Evolutionary conservation across 1,140 invertebrate genomes (phyloP).

Genomic region (Triops cancriformis): DNA sequence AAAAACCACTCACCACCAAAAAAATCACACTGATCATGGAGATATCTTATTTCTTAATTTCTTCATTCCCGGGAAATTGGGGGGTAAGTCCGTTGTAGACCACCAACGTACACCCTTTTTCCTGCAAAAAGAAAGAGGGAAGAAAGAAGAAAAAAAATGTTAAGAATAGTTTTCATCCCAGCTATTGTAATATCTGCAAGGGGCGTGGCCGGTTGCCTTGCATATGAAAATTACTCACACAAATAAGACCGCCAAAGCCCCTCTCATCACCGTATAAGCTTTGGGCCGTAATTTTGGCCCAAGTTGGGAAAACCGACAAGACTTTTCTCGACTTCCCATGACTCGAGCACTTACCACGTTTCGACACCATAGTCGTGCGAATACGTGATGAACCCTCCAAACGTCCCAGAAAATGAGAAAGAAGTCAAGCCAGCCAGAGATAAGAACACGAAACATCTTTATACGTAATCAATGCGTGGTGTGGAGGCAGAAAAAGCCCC

Average conservation of each 20-base stretch:
- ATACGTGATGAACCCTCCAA: not conserved
- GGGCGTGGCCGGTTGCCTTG: not conserved
- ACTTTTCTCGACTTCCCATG: not conserved
- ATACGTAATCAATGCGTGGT: not conserved
- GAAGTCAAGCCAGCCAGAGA: not conserved
- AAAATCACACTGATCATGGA: not conserved
- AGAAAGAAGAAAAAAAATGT: not conserved
- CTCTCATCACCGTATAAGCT: slow-evolving; percentile 13
- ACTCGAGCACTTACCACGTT: not conserved
- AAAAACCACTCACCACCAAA: slow-evolving; percentile 12
- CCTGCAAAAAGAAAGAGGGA: not conserved
- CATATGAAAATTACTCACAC: not conserved
- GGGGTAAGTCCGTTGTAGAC: not conserved
- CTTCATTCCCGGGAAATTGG: not conserved
- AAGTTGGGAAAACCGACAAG: not conserved
- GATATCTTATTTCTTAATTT: not conserved
- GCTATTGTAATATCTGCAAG: slow-evolving; percentile 14
- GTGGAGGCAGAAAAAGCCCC: not conserved
- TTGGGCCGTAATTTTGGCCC: not conserved
- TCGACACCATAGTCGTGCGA: not conserved
- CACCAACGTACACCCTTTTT: not conserved
- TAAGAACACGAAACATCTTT: not conserved
- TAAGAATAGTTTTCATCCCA: not conserved
- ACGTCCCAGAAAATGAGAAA: not conserved
- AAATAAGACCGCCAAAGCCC: slow-evolving; percentile 11